Base-by-base conservation (phyloP, 2,888 invertebrate genomes). In the Zele albiditarsus region DNA sequence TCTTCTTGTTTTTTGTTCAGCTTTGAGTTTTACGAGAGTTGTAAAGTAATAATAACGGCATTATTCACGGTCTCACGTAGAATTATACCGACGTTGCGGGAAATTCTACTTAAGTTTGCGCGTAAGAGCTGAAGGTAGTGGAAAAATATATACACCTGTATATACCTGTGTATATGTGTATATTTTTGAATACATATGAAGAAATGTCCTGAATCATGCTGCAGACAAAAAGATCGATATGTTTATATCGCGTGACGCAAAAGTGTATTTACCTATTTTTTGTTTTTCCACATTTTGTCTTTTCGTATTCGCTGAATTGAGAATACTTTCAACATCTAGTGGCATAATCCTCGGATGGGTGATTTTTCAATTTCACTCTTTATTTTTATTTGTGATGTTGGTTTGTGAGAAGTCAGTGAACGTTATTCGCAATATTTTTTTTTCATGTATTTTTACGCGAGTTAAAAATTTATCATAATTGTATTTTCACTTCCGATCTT, bases 21-120 rank as follows among this genome's bases (percentile, higher is more conserved):
- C 16, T 67, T 68, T 58, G 63, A 80, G 79, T 80, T 84, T 84
- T 85, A 83, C 82, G 84, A 84, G 78, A 81, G 82, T 83, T 78
- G 80, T 79, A 63, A 74, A 76, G 80, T 79, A 81, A 83, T 53
- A 53, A 53, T 83, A 82, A 84, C 78, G 81, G 77, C 76, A 81
- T 75, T 76, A 79, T 79, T 76, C 77, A 75, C 76, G 28, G 71
- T 38, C 70, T 60, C 74, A 71, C 70, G 77, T 76, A 53, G 65
- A 42, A 57, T 58, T 63, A 57, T 46, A 31, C 68, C 46, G 49
- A 27, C 57, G 60, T 42, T 71, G 60, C 38, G 65, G 58, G 73
- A 69, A 69, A 74, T 77, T 78, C 71, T 75, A 78, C 53, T 53
- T 53, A 53, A 53, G 6, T 53, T 53, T 53, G 38, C 70, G 72